phyloP scores from a whole-genome alignment of 2,113 vertebrate species.

The Platysternon megacephalum region DNA sequence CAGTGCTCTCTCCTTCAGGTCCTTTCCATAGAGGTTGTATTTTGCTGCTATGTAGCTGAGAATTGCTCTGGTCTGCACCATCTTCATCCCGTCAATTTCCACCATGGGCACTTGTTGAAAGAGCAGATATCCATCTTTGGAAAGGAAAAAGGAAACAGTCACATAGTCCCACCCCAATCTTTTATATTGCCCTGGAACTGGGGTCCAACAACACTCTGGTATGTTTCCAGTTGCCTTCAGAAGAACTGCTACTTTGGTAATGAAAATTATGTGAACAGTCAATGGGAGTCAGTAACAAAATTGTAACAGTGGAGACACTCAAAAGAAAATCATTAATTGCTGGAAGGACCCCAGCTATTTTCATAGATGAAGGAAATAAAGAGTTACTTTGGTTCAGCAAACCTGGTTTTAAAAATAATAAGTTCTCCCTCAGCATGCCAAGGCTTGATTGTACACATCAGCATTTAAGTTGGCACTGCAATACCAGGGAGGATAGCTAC shows the following conservation, averaged over 20 bases:
- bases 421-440: background rate
- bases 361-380: background rate
- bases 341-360: background rate
- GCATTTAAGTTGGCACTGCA: background rate
- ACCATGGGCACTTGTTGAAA: slow-evolving; percentile 94
- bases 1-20: slow-evolving; percentile 85
- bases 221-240: background rate
- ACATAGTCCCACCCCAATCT: background rate
- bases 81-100: slow-evolving; percentile 90
- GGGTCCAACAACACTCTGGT: accelerated
- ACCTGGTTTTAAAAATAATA: background rate
- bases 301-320: background rate
- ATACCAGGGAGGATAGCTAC: background rate
- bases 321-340: background rate
- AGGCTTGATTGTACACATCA: background rate
- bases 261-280: background rate
- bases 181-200: background rate
- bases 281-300: background rate
- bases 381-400: background rate
- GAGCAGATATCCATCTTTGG: slow-evolving; percentile 79
- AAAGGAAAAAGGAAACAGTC: background rate
- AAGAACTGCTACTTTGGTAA: background rate
- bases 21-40: slow-evolving; percentile 86
- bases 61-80: slow-evolving; percentile 88
- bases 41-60: slow-evolving; percentile 88